Base-by-base conservation (phyloP, 2,888 invertebrate genomes). In the Lasioglossum malachurum region DNA sequence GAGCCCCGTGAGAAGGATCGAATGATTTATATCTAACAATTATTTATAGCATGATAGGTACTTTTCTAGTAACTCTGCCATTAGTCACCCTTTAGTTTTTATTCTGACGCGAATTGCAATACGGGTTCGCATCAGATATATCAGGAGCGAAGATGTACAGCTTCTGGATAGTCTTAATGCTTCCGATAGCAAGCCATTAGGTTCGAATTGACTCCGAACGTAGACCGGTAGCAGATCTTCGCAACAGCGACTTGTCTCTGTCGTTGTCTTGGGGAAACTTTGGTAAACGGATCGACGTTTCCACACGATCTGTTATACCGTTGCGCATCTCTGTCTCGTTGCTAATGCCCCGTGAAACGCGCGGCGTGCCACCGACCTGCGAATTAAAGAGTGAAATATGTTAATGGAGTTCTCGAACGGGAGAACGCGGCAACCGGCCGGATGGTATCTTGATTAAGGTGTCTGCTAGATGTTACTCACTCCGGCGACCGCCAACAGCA, bases 331-430 rank as follows among this genome's bases (percentile, higher is more conserved):
- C 87, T 91, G 90, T 93, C 92, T 91, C 88, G 88, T 88, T 82
- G 90, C 91, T 92, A 93, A 93, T 93, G 92, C 87, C 78, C 92
- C 93, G 92, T 93, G 94, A 93, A 93, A 93, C 92, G 91, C 93
- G 91, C 89, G 83, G 89, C 88, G 87, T 89, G 89, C 91, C 88
- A 89, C 83, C 87, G 74, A 46, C 87, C 90, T 87, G 89, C 90
- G 91, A 94, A 93, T 94, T 93, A 93, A 93, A 92, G 91, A 92
- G 91, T 94, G 92, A 93, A 93, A 94, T 93, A 93, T 93, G 94
- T 94, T 93, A 94, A 94, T 93, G 93, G 93, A 93, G 92, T 92
- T 91, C 86, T 78, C 84, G 78, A 82, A 80, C 75, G 78, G 83
- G 82, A 78, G 79, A 84, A 80, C 53, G 78, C 80, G 41, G 80